These are phyloP conservation scores for Parauchenoglanis ngamensis DNA, from an alignment of 2,797 vertebrate genomes.

Conservation along the genomic window DNA sequence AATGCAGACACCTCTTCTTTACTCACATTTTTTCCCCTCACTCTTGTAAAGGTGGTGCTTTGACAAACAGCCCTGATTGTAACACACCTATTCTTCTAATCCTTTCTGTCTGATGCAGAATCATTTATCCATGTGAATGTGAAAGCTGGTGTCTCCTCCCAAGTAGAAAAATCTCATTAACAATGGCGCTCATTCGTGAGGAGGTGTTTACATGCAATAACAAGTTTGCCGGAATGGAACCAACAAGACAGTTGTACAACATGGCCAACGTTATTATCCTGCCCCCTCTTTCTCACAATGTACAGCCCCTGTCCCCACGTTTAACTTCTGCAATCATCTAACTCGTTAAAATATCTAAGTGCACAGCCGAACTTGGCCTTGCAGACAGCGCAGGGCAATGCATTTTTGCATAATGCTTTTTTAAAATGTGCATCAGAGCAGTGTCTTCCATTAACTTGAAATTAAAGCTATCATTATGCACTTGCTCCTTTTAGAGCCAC, in stretches of 20 bases:
- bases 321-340: conserved; percentile 49
- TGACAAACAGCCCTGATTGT: conserved; percentile 36
- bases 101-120: conserved; percentile 27
- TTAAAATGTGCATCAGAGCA: conserved; percentile 40
- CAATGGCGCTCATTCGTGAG: conserved; percentile 37
- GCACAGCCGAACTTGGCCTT: conserved; percentile 13
- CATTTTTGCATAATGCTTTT: conserved; percentile 42
- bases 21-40: neutral
- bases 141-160: conserved; percentile 50
- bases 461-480: conserved; percentile 32
- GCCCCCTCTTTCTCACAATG: conserved; percentile 15
- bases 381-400: neutral
- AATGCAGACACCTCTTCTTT: neutral
- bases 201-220: conserved; percentile 53
- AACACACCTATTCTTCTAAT: conserved; percentile 40
- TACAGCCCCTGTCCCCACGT: conserved; percentile 9
- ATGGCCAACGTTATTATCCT: conserved; percentile 13
- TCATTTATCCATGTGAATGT: conserved; percentile 54
- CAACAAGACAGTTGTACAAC: conserved; percentile 40
- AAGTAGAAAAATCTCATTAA: conserved; percentile 60
- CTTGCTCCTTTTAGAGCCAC: conserved; percentile 28
- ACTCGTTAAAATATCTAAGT: conserved; percentile 47
- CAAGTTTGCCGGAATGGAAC: conserved; percentile 39
- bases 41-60: conserved; percentile 17
- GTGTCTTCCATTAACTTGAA: conserved; percentile 41